phyloP scores from a whole-genome alignment of 2,888 invertebrate genomes.

The Meganola albula region DNA sequence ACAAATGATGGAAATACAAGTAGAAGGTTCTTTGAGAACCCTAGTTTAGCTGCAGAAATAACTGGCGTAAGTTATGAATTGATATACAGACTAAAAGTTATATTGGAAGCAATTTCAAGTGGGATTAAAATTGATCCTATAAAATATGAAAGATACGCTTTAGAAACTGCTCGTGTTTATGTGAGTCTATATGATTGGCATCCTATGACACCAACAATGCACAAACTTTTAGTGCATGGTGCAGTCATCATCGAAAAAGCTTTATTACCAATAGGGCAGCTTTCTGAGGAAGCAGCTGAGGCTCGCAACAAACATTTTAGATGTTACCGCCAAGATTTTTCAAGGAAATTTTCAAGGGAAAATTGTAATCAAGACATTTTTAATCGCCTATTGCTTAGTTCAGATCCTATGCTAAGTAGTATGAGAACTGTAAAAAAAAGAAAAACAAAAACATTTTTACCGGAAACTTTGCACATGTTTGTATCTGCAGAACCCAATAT shows the following conservation, averaged over 20 bases:
- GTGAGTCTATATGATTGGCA: conserved; percentile 1
- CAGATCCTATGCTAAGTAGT: conserved; percentile 2
- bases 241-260: too few relatives aligned
- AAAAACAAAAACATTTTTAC: conserved; percentile 4
- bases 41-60: background rate
- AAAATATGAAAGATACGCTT: conserved; percentile 1
- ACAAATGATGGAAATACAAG: too few relatives aligned
- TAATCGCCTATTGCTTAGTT: too few relatives aligned
- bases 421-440: conserved; percentile 1
- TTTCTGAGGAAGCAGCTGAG: conserved; percentile 4
- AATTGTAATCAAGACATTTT: conserved; percentile 1
- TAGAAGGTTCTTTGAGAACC: conserved; percentile 1
- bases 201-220: conserved; percentile 4
- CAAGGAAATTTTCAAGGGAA: conserved; percentile 1
- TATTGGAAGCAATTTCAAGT: conserved; percentile 3
- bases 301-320: conserved; percentile 5
- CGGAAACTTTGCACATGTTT: conserved; percentile 9
- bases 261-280: too few relatives aligned
- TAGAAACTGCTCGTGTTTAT: background rate
- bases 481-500: conserved; percentile 8
- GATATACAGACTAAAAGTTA: conserved; percentile 4
- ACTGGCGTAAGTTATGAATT: background rate
- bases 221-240: background rate
- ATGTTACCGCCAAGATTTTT: conserved; percentile 2
- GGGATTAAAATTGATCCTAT: background rate